A percentile compares a stretch with the other conserved stretches of the same genome.
These are phyloP conservation scores for Hesperia comma DNA, from an alignment of 2,888 invertebrate genomes.

Conservation along the genomic window DNA sequence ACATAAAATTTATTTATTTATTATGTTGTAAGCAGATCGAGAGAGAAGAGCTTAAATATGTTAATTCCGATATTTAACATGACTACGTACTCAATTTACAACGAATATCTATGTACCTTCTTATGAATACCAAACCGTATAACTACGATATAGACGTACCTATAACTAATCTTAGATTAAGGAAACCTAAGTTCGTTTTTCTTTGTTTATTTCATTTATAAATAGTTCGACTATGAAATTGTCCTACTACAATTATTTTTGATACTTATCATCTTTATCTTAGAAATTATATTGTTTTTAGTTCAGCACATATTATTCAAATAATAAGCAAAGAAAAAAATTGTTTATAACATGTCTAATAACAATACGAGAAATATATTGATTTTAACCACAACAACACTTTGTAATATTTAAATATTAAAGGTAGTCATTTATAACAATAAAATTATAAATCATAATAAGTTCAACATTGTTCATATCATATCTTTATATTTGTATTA, in stretches of 20 bases:
- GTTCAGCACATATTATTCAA: too few species aligned
- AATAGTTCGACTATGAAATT: neutral
- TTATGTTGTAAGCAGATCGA: neutral
- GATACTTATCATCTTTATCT: too few species aligned
- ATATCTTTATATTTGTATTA: too few species aligned
- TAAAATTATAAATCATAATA: neutral
- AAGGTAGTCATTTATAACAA: neutral
- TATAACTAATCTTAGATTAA: neutral
- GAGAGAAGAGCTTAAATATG: too few species aligned
- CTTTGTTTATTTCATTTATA: neutral
- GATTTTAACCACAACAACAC: conserved; percentile 2
- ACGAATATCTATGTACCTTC: neutral
- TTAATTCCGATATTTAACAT: neutral
- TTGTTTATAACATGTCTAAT: too few species aligned
- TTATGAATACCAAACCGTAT: too few species aligned
- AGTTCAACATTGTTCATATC: too few species aligned
- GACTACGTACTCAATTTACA: neutral
- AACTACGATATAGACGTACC: too few species aligned
- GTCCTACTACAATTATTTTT: neutral
- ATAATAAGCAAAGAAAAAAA: too few species aligned
- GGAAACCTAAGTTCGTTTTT: neutral
- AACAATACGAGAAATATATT: neutral
- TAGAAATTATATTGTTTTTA: too few species aligned
- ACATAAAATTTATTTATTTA: neutral
- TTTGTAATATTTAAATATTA: neutral